Evolutionary conservation across 2,797 vertebrate genomes (phyloP), one percentile per base, ranked within the genome.

Genomic region (Neosilurus hyrtlii): DNA sequence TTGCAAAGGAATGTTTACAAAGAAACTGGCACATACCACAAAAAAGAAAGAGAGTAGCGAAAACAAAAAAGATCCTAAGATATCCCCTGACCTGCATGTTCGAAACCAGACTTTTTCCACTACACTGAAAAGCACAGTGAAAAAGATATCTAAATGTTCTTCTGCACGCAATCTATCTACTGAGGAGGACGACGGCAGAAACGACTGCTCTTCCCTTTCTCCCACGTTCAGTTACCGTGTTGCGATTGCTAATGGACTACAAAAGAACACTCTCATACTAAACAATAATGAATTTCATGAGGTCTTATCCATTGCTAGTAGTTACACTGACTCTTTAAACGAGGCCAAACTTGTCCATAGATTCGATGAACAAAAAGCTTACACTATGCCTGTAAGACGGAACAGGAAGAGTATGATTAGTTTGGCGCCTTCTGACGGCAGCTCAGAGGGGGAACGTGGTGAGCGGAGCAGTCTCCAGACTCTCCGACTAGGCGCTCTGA

Each of bases 1-100:
- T 96, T 97, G 94, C 93, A 98, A 98, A 99, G 98, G 97, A 99
- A 99, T 99, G 98, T 99, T 99, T 96, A 97, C 97, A 98, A 99
- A 97, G 97, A 99, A 98, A 98, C 91, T 91, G 95, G 97, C 94
- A 91, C 96, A 96, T 93, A 96, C 94, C 93, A 96, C 95, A 89
- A 97, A 96, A 94, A 98, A 96, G 94, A 98, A 94, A 95, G 96
- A 98, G 87, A 95, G 92, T 93, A 92, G 87, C 84, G 95, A 95
- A 91, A 95, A 94, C 91, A 96, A 93, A 94, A 95, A 96, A 91
- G 94, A 96, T 86, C 95, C 95, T 86, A 96, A 95, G 88, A 90
- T 94, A 89, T 91, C 91, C 91, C 90, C 93, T 49, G 92, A 94
- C 91, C 93, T 94, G 88, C 96, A 94, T 91, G 90, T 88, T 89